Evolutionary conservation across 2,113 vertebrate genomes (phyloP).

Genomic region (Oriolus oriolus): DNA sequence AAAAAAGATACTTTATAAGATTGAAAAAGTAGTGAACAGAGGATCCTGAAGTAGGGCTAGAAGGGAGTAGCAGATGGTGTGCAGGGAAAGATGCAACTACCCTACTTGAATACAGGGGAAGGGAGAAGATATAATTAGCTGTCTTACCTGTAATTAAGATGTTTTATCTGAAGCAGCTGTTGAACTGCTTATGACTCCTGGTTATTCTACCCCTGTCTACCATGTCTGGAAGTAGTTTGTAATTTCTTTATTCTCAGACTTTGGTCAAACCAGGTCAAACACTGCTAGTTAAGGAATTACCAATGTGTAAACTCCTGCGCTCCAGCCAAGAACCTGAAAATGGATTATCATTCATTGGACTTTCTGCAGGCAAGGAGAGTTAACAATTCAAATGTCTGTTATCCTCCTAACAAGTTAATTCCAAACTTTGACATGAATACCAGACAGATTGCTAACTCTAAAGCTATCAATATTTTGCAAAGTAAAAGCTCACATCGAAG

Average conservation of each 20-base stretch:
- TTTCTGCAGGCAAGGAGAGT: neutral
- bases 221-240: neutral
- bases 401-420: neutral
- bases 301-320: neutral
- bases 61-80: neutral
- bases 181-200: neutral
- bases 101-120: neutral
- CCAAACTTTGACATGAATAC: neutral
- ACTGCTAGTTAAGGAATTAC: slow-evolving; percentile 5
- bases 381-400: neutral
- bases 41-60: neutral
- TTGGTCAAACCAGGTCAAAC: neutral
- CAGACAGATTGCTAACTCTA: neutral
- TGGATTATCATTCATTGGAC: neutral
- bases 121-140: neutral
- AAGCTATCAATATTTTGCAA: neutral
- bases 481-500: neutral
- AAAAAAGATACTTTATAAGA: neutral
- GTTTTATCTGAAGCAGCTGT: slow-evolving; percentile 8
- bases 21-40: neutral
- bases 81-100: neutral
- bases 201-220: slow-evolving; percentile 17
- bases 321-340: slow-evolving; percentile 20
- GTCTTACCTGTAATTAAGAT: slow-evolving; percentile 29
- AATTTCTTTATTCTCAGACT: slow-evolving; percentile 2